These are phyloP conservation scores for Lepisosteus osseus DNA, from an alignment of 2,113 vertebrate species.

Conservation along the genomic window DNA sequence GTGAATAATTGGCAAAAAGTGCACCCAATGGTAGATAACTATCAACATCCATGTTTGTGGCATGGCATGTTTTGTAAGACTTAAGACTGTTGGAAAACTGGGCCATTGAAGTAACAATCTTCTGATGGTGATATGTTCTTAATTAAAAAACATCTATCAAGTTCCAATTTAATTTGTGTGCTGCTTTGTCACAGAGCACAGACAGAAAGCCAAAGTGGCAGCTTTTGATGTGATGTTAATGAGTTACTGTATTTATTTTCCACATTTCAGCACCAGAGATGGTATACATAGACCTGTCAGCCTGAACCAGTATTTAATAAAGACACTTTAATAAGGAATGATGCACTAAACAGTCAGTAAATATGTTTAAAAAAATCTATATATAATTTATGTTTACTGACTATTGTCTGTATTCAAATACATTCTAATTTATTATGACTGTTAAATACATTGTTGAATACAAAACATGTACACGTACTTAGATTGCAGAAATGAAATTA, in stretches of 20 bases:
- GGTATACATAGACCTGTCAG: not conserved
- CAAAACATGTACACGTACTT: too few relatives aligned
- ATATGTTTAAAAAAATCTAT: too few relatives aligned
- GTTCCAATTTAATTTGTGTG: not conserved
- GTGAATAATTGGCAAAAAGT: too few relatives aligned
- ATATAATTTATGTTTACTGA: too few relatives aligned
- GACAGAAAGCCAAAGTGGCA: not conserved
- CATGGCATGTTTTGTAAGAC: not conserved
- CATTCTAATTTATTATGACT: too few relatives aligned
- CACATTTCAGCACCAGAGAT: constrained; percentile 37
- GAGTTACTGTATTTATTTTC: constrained; percentile 26
- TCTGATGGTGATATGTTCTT: not conserved
- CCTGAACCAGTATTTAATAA: too few relatives aligned
- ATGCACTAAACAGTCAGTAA: too few relatives aligned
- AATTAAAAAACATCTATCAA: not conserved
- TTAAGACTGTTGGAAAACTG: not conserved
- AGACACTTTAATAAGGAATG: too few relatives aligned
- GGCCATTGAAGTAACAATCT: not conserved
- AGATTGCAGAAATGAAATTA: too few relatives aligned
- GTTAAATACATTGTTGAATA: too few relatives aligned
- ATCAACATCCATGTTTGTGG: not conserved
- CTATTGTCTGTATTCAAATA: too few relatives aligned
- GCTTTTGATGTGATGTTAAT: constrained; percentile 30
- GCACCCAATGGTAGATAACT: not conserved
- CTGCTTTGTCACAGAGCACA: not conserved